phyloP scores from a whole-genome alignment of 2,113 vertebrate genomes.

The Thinocorus orbignyianus region DNA sequence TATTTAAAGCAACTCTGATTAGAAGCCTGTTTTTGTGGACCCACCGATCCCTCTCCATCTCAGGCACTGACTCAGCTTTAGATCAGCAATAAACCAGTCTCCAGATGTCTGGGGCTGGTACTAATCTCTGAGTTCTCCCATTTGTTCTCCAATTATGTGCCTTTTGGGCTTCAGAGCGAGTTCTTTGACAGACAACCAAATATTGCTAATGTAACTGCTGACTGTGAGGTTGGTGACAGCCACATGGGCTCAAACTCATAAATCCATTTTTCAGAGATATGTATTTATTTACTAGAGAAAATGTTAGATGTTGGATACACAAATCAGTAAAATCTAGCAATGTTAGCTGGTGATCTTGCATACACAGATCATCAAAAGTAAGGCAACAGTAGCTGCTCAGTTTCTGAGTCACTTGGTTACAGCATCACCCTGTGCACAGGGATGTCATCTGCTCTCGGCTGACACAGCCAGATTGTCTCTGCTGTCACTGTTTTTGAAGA shows the following conservation, averaged over 20 bases:
- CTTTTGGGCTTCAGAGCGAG: not conserved
- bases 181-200: not conserved
- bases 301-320: not conserved
- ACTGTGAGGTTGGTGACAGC: not conserved
- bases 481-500: not conserved
- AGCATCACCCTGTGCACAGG: not conserved
- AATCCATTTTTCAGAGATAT: not conserved
- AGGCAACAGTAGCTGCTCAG: not conserved
- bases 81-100: not conserved
- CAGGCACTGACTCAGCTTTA: not conserved
- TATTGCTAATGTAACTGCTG: not conserved
- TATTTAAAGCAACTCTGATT: not conserved
- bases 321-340: not conserved
- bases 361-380: not conserved
- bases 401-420: not conserved
- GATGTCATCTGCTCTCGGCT: not conserved
- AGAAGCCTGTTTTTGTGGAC: not conserved
- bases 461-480: not conserved
- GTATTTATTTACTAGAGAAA: not conserved
- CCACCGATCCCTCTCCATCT: not conserved
- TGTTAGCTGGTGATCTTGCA: rapidly evolving
- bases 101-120: not conserved
- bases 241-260: not conserved
- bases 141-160: not conserved
- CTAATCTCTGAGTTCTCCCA: not conserved